phyloP scores from a whole-genome alignment of 2,797 vertebrate genomes.

The Falco biarmicus region DNA sequence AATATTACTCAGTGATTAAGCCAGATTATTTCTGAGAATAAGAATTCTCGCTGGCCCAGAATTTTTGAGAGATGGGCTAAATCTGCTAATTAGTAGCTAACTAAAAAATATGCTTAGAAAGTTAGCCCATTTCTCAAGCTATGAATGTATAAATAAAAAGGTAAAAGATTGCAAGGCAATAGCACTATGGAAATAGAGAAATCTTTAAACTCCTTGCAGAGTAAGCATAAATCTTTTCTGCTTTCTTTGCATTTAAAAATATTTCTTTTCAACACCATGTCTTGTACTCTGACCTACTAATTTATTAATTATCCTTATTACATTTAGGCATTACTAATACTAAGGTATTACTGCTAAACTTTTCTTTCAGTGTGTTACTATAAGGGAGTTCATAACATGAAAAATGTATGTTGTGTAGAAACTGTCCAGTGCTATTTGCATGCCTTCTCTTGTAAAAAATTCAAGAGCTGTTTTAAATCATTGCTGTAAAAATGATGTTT shows the following conservation, averaged over 20 bases:
- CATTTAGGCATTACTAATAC: neutral
- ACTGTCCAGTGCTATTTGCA: neutral
- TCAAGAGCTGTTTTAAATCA: neutral
- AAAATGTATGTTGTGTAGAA: neutral
- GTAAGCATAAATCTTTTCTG: neutral
- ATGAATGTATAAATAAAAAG: neutral
- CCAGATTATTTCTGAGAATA: constrained; percentile 25
- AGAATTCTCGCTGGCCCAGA: neutral
- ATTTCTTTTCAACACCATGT: neutral
- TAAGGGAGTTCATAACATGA: neutral
- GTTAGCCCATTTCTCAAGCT: neutral
- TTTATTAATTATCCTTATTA: neutral
- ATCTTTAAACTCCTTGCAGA: neutral
- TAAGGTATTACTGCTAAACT: neutral
- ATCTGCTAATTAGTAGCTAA: neutral
- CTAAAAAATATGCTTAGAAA: neutral
- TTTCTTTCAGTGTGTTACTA: neutral
- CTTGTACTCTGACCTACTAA: neutral
- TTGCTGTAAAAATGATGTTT: neutral
- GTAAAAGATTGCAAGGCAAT: neutral
- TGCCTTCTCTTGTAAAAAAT: neutral
- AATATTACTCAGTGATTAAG: neutral
- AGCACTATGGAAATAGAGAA: neutral
- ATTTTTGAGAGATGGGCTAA: neutral
- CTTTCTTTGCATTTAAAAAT: neutral